phyloP scores from a whole-genome alignment of 2,113 vertebrate species.

The Chaenogobius annularis region DNA sequence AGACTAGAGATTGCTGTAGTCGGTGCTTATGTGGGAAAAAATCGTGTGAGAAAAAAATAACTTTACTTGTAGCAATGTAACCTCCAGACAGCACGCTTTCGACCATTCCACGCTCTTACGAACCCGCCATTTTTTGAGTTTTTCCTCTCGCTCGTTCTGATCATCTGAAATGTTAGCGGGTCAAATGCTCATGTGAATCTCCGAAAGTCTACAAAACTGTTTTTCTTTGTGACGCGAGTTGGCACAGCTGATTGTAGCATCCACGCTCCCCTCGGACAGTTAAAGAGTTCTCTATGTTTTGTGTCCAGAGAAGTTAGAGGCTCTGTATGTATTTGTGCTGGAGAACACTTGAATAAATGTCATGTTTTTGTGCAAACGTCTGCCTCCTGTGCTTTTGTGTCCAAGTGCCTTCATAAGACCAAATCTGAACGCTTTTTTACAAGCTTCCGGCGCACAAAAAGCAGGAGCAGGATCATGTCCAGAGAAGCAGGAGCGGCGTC shows the following conservation, averaged over 20 bases:
- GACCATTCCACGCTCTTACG: conserved; percentile 86
- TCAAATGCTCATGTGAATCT: conserved; percentile 71
- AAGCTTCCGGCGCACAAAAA: too few relatives aligned
- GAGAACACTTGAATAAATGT: conserved; percentile 99
- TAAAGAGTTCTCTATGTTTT: conserved; percentile 84
- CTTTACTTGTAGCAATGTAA: conserved; percentile 81
- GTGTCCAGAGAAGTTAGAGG: conserved; percentile 90
- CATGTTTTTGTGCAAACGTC: conserved; percentile 89
- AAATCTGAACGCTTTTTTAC: too few relatives aligned
- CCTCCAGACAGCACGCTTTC: conserved; percentile 80
- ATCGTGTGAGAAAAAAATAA: conserved; percentile 83
- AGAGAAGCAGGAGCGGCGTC: too few relatives aligned
- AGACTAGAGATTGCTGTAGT: conserved; percentile 98
- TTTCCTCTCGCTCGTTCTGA: conserved; percentile 42
- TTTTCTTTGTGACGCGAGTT: conserved; percentile 72
- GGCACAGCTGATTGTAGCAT: conserved; percentile 94
- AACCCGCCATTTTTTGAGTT: conserved; percentile 62
- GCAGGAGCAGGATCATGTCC: too few relatives aligned
- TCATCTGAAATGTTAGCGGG: conserved; percentile 78
- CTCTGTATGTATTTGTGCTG: conserved; percentile 98
- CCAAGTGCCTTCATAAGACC: too few relatives aligned
- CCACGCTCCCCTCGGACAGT: conserved; percentile 82
- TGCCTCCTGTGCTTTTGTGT: conserved; percentile 31
- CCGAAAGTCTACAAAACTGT: conserved; percentile 69
- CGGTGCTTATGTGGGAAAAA: conserved; percentile 92